These are phyloP conservation scores for Pelecanoides urinatrix DNA, from an alignment of 2,113 vertebrate species.

Conservation along the genomic window DNA sequence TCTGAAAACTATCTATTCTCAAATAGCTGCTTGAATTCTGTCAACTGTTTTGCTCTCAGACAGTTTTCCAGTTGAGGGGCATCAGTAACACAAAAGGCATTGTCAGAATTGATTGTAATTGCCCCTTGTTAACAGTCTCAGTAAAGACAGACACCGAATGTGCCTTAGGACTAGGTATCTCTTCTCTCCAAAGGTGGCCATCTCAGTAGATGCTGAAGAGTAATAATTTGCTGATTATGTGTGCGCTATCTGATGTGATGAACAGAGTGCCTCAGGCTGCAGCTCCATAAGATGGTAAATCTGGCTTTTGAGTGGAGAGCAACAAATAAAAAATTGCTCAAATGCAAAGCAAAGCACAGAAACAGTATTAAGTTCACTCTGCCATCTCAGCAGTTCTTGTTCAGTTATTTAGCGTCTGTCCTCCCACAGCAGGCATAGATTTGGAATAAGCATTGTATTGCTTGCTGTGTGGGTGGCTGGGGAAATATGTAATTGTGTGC, in stretches of 20 bases:
- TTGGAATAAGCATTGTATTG: background rate
- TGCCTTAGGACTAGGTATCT: background rate
- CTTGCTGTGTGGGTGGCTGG: background rate
- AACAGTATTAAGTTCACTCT: background rate
- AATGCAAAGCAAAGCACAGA: background rate
- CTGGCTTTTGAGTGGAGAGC: background rate
- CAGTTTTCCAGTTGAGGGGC: background rate
- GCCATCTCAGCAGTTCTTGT: conserved; percentile 26
- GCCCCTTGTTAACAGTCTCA: background rate
- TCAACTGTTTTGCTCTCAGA: background rate
- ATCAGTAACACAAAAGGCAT: background rate
- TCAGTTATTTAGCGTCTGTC: background rate
- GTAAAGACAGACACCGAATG: background rate
- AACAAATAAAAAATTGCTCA: background rate
- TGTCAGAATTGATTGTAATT: background rate
- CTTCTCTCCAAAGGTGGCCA: background rate
- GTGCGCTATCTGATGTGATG: background rate
- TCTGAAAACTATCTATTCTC: background rate
- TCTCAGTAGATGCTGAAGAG: background rate
- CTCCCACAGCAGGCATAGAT: background rate
- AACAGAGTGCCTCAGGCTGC: background rate
- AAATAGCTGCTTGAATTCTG: background rate
- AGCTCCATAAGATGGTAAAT: background rate
- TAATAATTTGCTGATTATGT: background rate
- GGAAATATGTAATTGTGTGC: background rate